Percentiles rank a stretch among this genome's conserved stretches.
Conservation (phyloP, 92 coral and sea anemone species). For the Pocillopora meandrina region DNA sequence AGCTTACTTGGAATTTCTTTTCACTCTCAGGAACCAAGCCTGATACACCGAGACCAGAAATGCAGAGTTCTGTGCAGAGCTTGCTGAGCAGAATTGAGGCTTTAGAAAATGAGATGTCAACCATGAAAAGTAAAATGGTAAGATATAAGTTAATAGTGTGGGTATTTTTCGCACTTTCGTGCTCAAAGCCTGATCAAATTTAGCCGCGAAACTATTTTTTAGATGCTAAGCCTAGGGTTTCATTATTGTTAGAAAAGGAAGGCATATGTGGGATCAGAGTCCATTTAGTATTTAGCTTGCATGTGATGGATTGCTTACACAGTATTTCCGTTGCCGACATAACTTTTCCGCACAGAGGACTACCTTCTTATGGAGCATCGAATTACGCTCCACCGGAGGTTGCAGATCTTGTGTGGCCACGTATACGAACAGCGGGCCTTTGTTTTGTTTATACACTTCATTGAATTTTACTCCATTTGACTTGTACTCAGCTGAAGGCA, state of each 20-base stretch:
- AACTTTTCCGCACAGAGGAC: not conserved
- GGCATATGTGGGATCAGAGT: no score
- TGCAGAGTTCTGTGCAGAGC: constrained; percentile 14
- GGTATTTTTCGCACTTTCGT: no score
- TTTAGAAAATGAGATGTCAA: constrained; percentile 1
- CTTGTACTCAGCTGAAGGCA: no score
- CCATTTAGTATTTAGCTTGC: no score
- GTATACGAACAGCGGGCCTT: not conserved
- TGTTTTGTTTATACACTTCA: not conserved
- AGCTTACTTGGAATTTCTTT: not conserved
- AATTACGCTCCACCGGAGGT: not conserved
- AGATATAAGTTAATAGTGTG: no score
- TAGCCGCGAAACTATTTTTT: no score
- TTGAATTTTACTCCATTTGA: not conserved
- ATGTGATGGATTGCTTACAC: no score
- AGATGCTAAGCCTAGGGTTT: no score
- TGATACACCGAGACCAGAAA: not conserved
- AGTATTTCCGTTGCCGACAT: no score
- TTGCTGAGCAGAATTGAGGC: not conserved
- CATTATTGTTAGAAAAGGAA: no score
- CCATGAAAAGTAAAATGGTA: constrained; percentile 32
- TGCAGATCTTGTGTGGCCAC: not conserved
- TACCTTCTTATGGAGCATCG: not conserved
- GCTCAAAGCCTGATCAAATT: no score
- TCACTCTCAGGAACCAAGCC: not conserved